These are phyloP conservation scores for Reticulitermes lucifugus DNA, from an alignment of 2,888 invertebrate species.

Conservation along the genomic window DNA sequence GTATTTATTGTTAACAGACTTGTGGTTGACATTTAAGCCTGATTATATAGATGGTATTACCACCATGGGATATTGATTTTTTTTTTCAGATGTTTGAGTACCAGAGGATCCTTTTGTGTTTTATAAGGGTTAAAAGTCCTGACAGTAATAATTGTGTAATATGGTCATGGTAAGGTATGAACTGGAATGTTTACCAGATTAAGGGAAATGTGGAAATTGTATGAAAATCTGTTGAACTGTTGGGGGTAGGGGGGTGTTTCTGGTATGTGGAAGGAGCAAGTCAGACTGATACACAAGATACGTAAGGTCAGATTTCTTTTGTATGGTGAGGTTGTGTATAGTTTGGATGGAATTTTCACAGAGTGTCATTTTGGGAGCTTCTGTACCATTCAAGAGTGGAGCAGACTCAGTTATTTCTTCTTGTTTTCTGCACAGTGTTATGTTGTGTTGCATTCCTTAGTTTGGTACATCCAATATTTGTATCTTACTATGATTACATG, in stretches of 20 bases:
- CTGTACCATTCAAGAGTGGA: too few relatives aligned
- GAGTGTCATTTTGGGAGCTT: too few relatives aligned
- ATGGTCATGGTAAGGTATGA: background rate
- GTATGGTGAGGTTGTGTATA: too few relatives aligned
- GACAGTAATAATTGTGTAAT: too few relatives aligned
- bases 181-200: background rate
- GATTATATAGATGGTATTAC: background rate
- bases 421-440: background rate
- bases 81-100: background rate
- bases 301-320: too few relatives aligned
- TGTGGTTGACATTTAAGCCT: background rate
- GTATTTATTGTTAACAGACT: constrained; percentile 37
- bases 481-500: background rate
- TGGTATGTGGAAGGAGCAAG: background rate
- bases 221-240: background rate
- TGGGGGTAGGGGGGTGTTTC: background rate
- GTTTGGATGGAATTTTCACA: too few relatives aligned
- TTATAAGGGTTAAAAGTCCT: too few relatives aligned
- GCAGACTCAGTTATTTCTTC: too few relatives aligned
- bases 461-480: background rate
- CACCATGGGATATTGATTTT: background rate
- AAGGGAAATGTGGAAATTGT: background rate
- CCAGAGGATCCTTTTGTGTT: background rate
- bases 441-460: background rate
- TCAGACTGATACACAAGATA: too few relatives aligned